phyloP scores from a whole-genome alignment of 2,113 vertebrate genomes.

The Penelope pileata region DNA sequence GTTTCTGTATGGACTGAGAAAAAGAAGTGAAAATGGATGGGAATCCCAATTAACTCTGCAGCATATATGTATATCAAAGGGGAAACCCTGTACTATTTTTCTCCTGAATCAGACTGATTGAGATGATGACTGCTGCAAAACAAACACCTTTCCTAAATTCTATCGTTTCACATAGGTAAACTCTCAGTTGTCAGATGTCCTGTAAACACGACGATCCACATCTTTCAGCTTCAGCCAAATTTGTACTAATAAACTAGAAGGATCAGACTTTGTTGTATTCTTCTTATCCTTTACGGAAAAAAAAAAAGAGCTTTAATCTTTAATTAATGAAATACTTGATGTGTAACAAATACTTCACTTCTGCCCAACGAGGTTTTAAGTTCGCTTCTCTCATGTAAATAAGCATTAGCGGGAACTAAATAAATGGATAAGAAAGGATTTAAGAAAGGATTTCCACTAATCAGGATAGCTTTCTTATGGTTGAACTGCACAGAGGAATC shows the following conservation, averaged over 20 bases:
- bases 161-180: background rate
- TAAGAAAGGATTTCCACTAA: conserved; percentile 34
- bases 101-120: background rate
- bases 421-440: conserved; percentile 40
- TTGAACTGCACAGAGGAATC: background rate
- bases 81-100: background rate
- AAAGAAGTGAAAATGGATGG: background rate
- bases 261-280: background rate
- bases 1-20: background rate
- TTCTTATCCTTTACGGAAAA: conserved; percentile 5
- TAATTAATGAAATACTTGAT: conserved; percentile 52
- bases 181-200: background rate
- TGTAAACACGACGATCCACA: background rate
- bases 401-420: background rate
- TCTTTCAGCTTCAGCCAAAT: background rate
- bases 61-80: background rate
- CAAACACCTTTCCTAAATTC: background rate
- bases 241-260: background rate
- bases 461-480: background rate
- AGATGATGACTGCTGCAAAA: background rate
- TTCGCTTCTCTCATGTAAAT: conserved; percentile 22
- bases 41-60: background rate
- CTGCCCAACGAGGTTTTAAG: background rate
- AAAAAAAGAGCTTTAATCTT: conserved; percentile 47
- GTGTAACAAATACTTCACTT: conserved; percentile 12